Evolutionary conservation across 2,113 vertebrate species (phyloP), one percentile per base, ranked within the genome.

Genomic region (Thinocorus orbignyianus): DNA sequence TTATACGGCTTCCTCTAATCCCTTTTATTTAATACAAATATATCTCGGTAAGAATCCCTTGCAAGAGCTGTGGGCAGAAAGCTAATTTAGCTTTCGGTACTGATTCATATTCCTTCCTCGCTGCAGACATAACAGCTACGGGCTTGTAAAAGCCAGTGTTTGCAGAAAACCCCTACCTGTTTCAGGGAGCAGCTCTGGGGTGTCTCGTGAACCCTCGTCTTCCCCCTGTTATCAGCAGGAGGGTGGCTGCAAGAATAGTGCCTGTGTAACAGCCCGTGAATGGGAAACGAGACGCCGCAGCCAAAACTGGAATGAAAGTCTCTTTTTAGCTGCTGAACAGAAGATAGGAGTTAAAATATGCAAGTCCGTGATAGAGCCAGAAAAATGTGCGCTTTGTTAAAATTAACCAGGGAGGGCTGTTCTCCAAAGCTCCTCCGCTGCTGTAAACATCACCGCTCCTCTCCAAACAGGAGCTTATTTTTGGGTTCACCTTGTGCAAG

Each of bases 291-390:
- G 92, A 58, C 51, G 66, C 70, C 23, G 86, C 93, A 97, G 95
- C 97, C 97, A 97, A 93, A 93, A 95, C 13, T 48, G 93, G 89
- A 93, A 97, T 91, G 88, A 98, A 98, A 97, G 97, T 89, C 91
- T 95, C 97, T 95, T 97, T 98, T 96, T 97, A 95, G 98, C 96
- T 81, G 96, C 90, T 85, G 92, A 96, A 85, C 79, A 92, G 61
- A 94, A 95, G 96, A 97, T 39, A 94, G 97, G 82, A 97, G 94
- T 81, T 96, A 97, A 97, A 98, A 97, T 94, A 94, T 88, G 65
- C 95, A 81, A 73, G 91, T 10, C 84, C 54, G 6, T 60, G 79
- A 62, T 0, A 22, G 81, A 96, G 97, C 92, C 96, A 95, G 92
- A 54, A 96, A 95, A 96, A 96, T 70, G 93, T 76, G 95, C 2